Base-by-base conservation (phyloP, 2,113 vertebrate genomes). In the Hippocampus mohnikei region DNA sequence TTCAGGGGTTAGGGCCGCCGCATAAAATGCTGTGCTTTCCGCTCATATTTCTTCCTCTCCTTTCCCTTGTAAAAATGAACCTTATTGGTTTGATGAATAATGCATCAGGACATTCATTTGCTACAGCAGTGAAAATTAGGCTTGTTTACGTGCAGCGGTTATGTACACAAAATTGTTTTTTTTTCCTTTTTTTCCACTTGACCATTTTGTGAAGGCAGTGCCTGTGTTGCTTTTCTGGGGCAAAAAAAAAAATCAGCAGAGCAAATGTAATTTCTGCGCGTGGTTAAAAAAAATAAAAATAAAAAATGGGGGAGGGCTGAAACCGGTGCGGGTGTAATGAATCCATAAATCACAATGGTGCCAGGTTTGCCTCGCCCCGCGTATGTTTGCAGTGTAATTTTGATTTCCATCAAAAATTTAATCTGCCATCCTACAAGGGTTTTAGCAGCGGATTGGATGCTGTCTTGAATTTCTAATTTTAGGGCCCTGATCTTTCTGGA, bases 391-490 rank as follows among this genome's bases (percentile, higher is more conserved):
- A 94, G 94, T 93, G 94, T 92, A 94, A 95, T 94, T 95, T 95
- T 94, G 92, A 92, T 92, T 95, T 92, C 94, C 93, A 72, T 95
- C 95, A 94, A 95, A 95, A 94, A 95, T 92, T 92, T 96, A 97
- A 98, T 98, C 94, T 91, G 78, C 87, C 84, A 87, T 86, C 84
- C 93, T 95, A 93, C 94, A 93, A 96, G 94, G 95, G 95, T 53
- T 95, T 97, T 95, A 95, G 95, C 93, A 88, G 93, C 93, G 91
- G 91, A 92, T 94, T 90, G 93, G 94, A 94, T 92, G 94, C 95
- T 93, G 93, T 91, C 93, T 93, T 96, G 95, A 97, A 97, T 98
- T 98, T 97, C 96, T 97, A 96, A 97, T 98, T 98, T 97, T 94
- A 96, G 96, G 87, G 85, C 77, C 91, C 93, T 94, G 94, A 95